phyloP scores from a whole-genome alignment of 2,113 vertebrate species.

The Phocoena sinus region DNA sequence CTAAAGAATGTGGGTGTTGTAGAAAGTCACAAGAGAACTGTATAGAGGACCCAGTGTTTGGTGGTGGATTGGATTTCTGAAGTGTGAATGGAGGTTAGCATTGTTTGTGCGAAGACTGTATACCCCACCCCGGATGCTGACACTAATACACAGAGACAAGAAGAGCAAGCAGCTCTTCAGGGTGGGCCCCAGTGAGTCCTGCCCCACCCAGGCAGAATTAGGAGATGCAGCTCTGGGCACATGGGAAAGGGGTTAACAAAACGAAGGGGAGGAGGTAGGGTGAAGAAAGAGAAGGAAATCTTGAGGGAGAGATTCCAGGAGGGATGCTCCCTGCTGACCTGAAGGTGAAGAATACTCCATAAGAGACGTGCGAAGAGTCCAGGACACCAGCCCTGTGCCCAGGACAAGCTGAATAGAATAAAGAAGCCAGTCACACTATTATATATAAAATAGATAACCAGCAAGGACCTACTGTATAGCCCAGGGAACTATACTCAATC shows the following conservation, averaged over 20 bases:
- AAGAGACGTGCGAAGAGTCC: neutral
- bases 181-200: neutral
- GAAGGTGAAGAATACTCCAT: neutral
- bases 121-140: neutral
- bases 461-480: neutral
- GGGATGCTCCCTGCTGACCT: neutral
- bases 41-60: neutral
- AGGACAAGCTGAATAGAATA: neutral
- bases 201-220: too few species aligned
- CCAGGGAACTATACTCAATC: neutral
- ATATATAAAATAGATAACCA: neutral
- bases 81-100: neutral
- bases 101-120: neutral
- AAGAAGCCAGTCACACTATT: neutral
- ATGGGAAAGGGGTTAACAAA: neutral
- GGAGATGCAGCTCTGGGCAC: neutral
- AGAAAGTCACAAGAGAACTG: neutral
- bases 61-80: neutral
- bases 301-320: neutral
- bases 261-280: neutral
- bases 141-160: neutral
- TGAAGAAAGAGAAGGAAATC: neutral
- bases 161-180: neutral
- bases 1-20: neutral
- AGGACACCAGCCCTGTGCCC: neutral